Percentiles rank a stretch among this genome's conserved stretches.
These are phyloP conservation scores for Sebastes iracundus DNA, from an alignment of 2,797 vertebrate genomes.

Conservation along the genomic window DNA sequence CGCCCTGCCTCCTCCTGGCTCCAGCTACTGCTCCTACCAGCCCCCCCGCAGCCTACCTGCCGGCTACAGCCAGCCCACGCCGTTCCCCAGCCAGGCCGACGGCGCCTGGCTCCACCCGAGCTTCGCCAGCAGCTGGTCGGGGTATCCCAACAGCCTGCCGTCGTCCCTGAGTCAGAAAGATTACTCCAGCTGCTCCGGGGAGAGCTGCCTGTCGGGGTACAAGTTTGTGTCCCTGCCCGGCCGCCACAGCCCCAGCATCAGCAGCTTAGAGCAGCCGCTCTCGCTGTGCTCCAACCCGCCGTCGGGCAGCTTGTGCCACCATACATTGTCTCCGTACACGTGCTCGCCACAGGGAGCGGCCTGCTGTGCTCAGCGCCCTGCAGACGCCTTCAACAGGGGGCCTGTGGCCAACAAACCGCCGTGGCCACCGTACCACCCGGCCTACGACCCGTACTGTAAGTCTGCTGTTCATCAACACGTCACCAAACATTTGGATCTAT, in stretches of 20 bases:
- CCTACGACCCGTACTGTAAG: conserved; percentile 72
- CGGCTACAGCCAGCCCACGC: conserved; percentile 72
- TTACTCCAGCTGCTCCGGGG: conserved; percentile 46
- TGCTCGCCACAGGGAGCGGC: conserved; percentile 61
- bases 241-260: conserved; percentile 45
- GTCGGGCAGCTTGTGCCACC: conserved; percentile 51
- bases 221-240: conserved; percentile 60
- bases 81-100: conserved; percentile 77
- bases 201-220: conserved; percentile 58
- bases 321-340: conserved; percentile 66
- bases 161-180: conserved; percentile 64
- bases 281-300: conserved; percentile 81
- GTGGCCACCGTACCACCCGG: conserved; percentile 54
- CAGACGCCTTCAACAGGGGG: conserved; percentile 51
- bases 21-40: conserved; percentile 62
- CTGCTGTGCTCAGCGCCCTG: conserved; percentile 73
- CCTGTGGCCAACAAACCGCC: conserved; percentile 23
- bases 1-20: neutral
- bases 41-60: conserved; percentile 45
- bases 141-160: conserved; percentile 68
- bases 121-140: conserved; percentile 67
- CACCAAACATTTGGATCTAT: too few species aligned
- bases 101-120: conserved; percentile 65
- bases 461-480: conserved; percentile 8
- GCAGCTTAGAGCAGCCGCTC: conserved; percentile 80